A percentile compares a stretch with the other conserved stretches of the same genome.
Conservation (phyloP, 1,140 invertebrate species). For the Tetraneura akinire region DNA sequence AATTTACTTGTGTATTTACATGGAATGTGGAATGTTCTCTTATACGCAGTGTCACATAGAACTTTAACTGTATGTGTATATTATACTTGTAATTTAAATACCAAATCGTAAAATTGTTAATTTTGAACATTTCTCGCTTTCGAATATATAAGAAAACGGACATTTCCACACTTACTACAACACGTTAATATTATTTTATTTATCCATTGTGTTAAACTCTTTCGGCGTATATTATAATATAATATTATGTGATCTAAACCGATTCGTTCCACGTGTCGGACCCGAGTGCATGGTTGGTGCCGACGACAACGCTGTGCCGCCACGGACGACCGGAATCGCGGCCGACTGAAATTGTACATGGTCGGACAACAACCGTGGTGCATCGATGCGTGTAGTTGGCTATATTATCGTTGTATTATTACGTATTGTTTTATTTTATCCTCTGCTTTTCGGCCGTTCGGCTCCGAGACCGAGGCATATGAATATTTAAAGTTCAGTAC, state of each 20-base stretch:
- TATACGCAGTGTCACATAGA: no score
- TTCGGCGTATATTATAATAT: neutral
- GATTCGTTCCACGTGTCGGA: slow-evolving; percentile 40
- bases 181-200: no score
- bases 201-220: neutral
- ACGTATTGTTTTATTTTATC: slow-evolving; percentile 15
- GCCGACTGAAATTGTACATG: slow-evolving; percentile 28
- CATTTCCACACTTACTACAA: no score
- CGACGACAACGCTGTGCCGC: slow-evolving; percentile 2
- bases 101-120: no score
- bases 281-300: slow-evolving; percentile 7
- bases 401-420: neutral
- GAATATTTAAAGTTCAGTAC: no score
- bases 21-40: no score
- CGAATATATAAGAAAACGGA: no score
- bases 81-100: no score
- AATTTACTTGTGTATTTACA: no score
- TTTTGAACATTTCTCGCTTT: no score
- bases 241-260: slow-evolving; percentile 7
- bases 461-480: no score
- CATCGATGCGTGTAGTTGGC: slow-evolving; percentile 37
- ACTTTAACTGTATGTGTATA: no score
- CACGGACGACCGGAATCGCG: slow-evolving; percentile 40
- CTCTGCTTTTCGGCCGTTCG: neutral
- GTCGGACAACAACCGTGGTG: slow-evolving; percentile 32